A percentile compares a stretch with the other conserved stretches of the same genome.
These are phyloP conservation scores for Gari tellinella DNA, from an alignment of 2,888 invertebrate genomes.

Conservation along the genomic window DNA sequence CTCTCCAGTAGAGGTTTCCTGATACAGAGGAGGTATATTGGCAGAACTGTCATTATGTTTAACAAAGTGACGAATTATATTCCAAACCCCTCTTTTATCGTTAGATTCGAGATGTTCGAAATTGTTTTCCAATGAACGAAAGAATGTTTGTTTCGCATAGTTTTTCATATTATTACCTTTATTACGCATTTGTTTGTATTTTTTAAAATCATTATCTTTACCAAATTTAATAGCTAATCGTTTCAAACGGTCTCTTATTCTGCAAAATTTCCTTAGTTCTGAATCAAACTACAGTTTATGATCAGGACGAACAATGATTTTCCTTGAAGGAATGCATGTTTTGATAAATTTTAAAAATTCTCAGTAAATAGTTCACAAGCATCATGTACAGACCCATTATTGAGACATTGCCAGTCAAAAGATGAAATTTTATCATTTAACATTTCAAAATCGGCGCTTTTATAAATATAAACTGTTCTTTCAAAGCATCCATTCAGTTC, in stretches of 20 bases:
- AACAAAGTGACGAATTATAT: conserved; percentile 1
- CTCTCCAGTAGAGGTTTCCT: too few relatives aligned
- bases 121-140: too few relatives aligned
- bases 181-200: too few relatives aligned
- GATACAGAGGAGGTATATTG: too few relatives aligned
- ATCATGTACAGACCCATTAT: not conserved
- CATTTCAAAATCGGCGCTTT: not conserved
- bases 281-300: not conserved
- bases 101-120: not conserved
- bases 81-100: not conserved
- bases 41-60: too few relatives aligned
- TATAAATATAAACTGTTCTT: not conserved
- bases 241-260: not conserved
- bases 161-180: too few relatives aligned
- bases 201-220: not conserved
- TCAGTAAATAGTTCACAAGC: not conserved
- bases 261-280: not conserved
- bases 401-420: not conserved
- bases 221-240: not conserved
- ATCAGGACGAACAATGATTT: not conserved
- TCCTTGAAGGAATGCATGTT: not conserved
- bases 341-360: not conserved
- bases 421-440: not conserved
- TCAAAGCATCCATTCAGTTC: not conserved
- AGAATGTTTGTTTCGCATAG: too few relatives aligned